Conservation (phyloP, 2,888 invertebrate genomes). For the Oscheius sp. region DNA sequence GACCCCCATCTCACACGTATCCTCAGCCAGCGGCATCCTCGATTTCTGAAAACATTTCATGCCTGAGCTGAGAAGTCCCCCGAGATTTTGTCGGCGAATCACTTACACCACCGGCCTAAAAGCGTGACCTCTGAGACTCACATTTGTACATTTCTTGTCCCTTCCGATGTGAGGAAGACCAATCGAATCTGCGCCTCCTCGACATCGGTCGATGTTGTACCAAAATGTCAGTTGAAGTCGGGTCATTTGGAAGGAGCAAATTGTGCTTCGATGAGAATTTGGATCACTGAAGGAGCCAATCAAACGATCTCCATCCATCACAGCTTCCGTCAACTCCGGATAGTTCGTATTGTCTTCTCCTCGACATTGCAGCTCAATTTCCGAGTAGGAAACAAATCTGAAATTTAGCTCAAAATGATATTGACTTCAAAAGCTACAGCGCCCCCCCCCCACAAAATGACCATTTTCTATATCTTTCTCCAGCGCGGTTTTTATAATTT, state of each 20-base stretch:
- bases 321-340: slow-evolving; percentile 70
- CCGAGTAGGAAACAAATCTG: slow-evolving; percentile 72
- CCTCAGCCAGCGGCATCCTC: slow-evolving; percentile 63
- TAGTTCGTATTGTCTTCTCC: slow-evolving; percentile 71
- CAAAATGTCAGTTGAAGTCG: slow-evolving; percentile 71
- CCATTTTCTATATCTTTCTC: no score
- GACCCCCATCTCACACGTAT: slow-evolving; percentile 67
- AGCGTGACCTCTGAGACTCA: no score
- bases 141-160: slow-evolving; percentile 68
- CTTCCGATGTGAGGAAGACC: slow-evolving; percentile 72
- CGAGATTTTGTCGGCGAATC: background rate
- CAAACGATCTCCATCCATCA: slow-evolving; percentile 32
- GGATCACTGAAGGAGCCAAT: slow-evolving; percentile 47
- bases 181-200: slow-evolving; percentile 71
- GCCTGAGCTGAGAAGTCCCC: slow-evolving; percentile 1
- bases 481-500: no score
- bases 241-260: slow-evolving; percentile 72
- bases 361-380: slow-evolving; percentile 73
- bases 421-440: no score
- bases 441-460: no score
- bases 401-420: no score
- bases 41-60: slow-evolving; percentile 59
- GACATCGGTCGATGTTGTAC: slow-evolving; percentile 72
- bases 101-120: no score
- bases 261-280: slow-evolving; percentile 55